A percentile compares a stretch with the other conserved stretches of the same genome.
Conservation (phyloP, 2,113 vertebrate species). For the Amazona guildingii region DNA sequence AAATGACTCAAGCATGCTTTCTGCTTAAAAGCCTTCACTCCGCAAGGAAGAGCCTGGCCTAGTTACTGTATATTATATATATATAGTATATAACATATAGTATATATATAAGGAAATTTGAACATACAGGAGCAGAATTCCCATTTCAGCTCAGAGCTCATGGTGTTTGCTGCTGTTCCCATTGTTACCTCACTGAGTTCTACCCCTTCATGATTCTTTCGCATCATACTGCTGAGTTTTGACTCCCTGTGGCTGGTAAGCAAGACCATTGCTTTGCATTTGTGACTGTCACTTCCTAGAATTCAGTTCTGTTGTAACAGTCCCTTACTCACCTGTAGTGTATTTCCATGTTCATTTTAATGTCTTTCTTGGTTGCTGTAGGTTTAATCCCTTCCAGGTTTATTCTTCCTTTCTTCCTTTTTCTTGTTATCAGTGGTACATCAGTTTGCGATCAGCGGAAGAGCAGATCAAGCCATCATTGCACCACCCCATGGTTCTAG, state of each 20-base stretch:
- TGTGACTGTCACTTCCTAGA: background rate
- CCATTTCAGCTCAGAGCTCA: background rate
- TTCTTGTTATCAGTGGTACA: background rate
- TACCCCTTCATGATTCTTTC: background rate
- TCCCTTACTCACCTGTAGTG: background rate
- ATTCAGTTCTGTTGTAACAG: background rate
- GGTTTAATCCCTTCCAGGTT: background rate
- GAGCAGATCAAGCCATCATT: background rate
- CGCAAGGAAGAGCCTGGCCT: background rate
- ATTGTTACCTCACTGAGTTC: background rate
- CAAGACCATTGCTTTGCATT: background rate
- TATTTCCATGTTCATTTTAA: background rate
- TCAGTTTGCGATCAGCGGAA: background rate
- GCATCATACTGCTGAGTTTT: background rate
- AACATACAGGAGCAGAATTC: background rate
- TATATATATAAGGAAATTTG: background rate
- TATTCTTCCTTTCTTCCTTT: background rate
- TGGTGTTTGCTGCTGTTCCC: background rate
- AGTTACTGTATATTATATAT: background rate
- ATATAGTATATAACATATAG: background rate
- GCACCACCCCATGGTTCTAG: background rate
- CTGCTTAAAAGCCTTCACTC: background rate
- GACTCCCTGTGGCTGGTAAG: background rate
- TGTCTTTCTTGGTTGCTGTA: background rate
- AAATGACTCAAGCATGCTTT: background rate